Evolutionary conservation across 2,888 invertebrate species (phyloP), one percentile per base, ranked within the genome.

Genomic region (Cheilosia pagana): DNA sequence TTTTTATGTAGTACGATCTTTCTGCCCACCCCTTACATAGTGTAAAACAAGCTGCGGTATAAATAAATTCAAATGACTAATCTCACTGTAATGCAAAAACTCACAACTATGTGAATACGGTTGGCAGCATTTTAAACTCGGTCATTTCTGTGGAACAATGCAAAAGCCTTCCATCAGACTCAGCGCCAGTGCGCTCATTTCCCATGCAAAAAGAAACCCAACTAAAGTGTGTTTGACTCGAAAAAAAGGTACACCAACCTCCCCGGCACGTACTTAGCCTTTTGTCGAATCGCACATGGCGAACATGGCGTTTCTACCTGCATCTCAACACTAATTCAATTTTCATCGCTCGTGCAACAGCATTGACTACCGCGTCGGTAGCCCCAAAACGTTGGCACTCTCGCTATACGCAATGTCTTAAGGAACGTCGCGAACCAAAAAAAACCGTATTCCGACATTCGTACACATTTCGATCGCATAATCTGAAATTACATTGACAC

Each of bases 401-500:
- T 23, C 45, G 43, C 10, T 21, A 53, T 55, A 72, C 72, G 72
- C 72, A 72, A 53, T 63, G 43, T 16, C 21, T 55, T 28, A 35
- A 31, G 72, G 23, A 55, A 16, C 41, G 39, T 35, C 45, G 45
- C 39, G 41, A n/a, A 45, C 21, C 2, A 23, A 25, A 50, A 25
- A 12, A 23, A 8, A 3, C 21, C 45, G 53, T 62, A 53, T 43
- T 71, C 28, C 43, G 62, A 63, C 74, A 62, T 55, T 72, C 23
- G 62, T 55, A 63, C 53, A 57, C 55, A 48, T 74, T 74, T 65
- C 39, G 55, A 21, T 62, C 53, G 48, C 21, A 55, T 57, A 74
- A 74, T 74, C 74, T 59, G 41, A 81, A 62, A 53, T 81, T 50
- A 39, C 67, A 55, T 62, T 81, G 62, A 75, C 55, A 60, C 50